Base-by-base conservation (phyloP, 2,888 invertebrate genomes). In the Scotopteryx bipunctaria region DNA sequence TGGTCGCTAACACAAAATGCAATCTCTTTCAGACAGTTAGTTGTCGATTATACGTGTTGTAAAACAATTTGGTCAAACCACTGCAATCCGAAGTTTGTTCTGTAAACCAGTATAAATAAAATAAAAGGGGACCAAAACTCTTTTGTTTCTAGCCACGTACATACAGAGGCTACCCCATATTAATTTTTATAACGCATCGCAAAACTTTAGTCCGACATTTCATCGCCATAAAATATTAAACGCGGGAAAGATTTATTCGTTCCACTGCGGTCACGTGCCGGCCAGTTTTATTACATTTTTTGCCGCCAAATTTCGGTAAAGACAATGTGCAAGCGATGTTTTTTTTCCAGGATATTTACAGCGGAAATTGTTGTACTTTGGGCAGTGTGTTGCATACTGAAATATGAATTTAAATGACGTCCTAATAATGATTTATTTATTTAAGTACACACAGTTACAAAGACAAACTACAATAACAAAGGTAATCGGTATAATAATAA, bases 201-300 rank as follows among this genome's bases (percentile, higher is more conserved):
- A 50, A 44, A 69, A 67, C 75, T 66, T 72, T 76, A 63, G 59
- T 58, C 57, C 58, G 57, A 65, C 71, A 79, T 79, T 32, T 79
- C 81, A 76, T 73, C 67, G 61, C 56, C 77, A 82, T 87, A 80
- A 86, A 87, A 86, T 86, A 87, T 87, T 80, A 81, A 83, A 69
- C 72, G 57, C 41, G 55, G 41, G 56, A 36, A 63, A 80, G 86
- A 86, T 85, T 83, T 86, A 86, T 84, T 71, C 63, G 59, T 17
- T 55, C 60, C 61, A 55, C 53, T 63, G 65, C 64, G 71, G 83
- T 79, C 86, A 84, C 85, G 86, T 76, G 81, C 76, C 75, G 73
- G 66, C 70, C 71, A 74, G 78, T 86, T 87, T 85, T 88, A 88
- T 88, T 87, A 73, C 78, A 69, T 81, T 86, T 88, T 85, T 85